A percentile compares a stretch with the other conserved stretches of the same genome.
phyloP scores from a whole-genome alignment of 2,113 vertebrate species.

The Triplophysa siluroides region DNA sequence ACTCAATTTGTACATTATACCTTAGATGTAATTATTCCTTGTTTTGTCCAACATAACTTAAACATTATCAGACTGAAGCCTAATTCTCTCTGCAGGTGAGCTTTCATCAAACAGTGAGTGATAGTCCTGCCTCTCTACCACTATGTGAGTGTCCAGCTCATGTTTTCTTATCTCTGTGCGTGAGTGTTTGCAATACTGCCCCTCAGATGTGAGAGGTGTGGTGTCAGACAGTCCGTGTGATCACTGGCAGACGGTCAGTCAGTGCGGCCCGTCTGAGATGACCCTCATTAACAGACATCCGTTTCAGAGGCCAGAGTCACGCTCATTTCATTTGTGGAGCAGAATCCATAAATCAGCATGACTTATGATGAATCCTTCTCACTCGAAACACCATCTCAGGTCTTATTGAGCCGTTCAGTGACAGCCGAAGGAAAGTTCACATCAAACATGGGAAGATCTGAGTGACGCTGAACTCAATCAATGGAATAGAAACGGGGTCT shows the following conservation, averaged over 20 bases:
- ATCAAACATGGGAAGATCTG: neutral
- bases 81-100: too few relatives aligned
- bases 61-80: too few relatives aligned
- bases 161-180: too few relatives aligned
- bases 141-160: too few relatives aligned
- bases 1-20: too few relatives aligned
- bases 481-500: neutral
- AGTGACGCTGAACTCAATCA: neutral
- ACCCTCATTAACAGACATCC: constrained; percentile 59
- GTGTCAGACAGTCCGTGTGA: too few relatives aligned
- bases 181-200: too few relatives aligned
- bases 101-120: too few relatives aligned
- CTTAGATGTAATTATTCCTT: too few relatives aligned
- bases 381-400: constrained; percentile 31
- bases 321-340: constrained; percentile 53
- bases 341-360: constrained; percentile 55
- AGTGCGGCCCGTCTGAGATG: constrained; percentile 33
- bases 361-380: constrained; percentile 25
- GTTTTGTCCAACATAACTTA: too few relatives aligned
- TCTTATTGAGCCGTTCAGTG: constrained; percentile 35
- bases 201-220: too few relatives aligned
- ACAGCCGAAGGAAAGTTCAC: constrained; percentile 9
- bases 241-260: neutral
- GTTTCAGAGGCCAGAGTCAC: constrained; percentile 42
- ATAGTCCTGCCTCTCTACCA: too few relatives aligned